These are phyloP conservation scores for Aurelia sp. DNA, from an alignment of 30 jellyfish, hydroid and myxozoan genomes.

Conservation along the genomic window DNA sequence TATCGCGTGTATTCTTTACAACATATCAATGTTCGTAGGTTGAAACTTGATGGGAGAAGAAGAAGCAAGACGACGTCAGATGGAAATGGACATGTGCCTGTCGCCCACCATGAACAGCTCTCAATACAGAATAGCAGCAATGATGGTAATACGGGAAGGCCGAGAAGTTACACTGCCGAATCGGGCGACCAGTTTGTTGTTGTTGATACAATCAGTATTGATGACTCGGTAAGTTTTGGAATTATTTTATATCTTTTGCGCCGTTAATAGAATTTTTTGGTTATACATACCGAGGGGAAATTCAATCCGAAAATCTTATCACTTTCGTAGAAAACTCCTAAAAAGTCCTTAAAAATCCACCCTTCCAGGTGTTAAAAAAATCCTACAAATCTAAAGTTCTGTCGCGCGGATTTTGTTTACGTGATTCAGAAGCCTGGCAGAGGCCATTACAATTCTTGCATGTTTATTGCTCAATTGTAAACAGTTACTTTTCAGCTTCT, in stretches of 20 bases:
- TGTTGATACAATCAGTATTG: conserved; percentile 72
- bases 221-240: conserved; percentile 68
- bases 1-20: conserved; percentile 6
- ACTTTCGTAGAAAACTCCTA: no score
- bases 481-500: no score
- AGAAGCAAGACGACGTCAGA: conserved; percentile 52
- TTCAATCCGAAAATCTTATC: no score
- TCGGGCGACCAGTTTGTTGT: conserved; percentile 70
- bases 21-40: conserved; percentile 36
- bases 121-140: conserved; percentile 27
- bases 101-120: conserved; percentile 15
- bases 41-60: conserved; percentile 55
- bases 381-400: no score
- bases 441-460: no score
- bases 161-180: conserved; percentile 70
- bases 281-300: no score
- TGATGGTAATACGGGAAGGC: conserved; percentile 36
- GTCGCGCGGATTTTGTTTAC: no score
- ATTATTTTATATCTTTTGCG: background rate
- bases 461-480: no score
- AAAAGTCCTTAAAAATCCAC: no score
- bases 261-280: no score
- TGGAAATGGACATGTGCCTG: background rate
- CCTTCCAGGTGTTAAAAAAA: no score
- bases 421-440: no score